Evolutionary conservation across 2,888 invertebrate species (phyloP).

Genomic region (Ceratothoa steindachneri): DNA sequence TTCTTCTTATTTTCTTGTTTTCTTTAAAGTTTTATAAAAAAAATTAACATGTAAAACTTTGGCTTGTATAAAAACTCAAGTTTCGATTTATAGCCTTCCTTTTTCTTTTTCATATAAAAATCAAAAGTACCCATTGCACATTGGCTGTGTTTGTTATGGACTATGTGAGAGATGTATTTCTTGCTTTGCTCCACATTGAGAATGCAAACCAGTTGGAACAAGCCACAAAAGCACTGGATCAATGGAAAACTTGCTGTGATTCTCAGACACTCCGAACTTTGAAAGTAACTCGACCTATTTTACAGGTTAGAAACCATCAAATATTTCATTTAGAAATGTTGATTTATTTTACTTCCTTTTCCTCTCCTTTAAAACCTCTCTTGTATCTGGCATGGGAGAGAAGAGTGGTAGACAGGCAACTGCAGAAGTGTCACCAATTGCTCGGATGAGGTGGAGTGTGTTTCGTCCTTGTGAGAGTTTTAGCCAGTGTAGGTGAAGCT

Average conservation of each 20-base stretch:
- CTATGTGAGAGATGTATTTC: slow-evolving; percentile 80
- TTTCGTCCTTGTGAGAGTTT: no score
- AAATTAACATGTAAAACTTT: no score
- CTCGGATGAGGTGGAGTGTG: no score
- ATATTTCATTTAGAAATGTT: background rate
- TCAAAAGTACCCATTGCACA: slow-evolving; percentile 60
- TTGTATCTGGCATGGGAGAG: no score
- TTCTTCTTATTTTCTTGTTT: slow-evolving; percentile 1
- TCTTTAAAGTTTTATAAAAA: no score
- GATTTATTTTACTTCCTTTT: background rate
- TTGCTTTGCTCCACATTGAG: slow-evolving; percentile 68
- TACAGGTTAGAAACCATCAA: slow-evolving; percentile 58
- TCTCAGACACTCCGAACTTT: slow-evolving; percentile 65
- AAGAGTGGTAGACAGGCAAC: no score
- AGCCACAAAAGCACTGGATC: slow-evolving; percentile 69
- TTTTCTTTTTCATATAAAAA: no score
- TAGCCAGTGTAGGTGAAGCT: no score
- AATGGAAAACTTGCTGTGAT: slow-evolving; percentile 72
- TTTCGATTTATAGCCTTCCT: no score
- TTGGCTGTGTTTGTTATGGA: slow-evolving; percentile 78
- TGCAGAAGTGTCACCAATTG: no score
- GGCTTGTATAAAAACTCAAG: no score
- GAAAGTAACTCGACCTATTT: slow-evolving; percentile 62
- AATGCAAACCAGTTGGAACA: slow-evolving; percentile 65
- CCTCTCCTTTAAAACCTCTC: no score